Conservation (phyloP, 1,140 invertebrate species). For the Globodera ellingtonae region DNA sequence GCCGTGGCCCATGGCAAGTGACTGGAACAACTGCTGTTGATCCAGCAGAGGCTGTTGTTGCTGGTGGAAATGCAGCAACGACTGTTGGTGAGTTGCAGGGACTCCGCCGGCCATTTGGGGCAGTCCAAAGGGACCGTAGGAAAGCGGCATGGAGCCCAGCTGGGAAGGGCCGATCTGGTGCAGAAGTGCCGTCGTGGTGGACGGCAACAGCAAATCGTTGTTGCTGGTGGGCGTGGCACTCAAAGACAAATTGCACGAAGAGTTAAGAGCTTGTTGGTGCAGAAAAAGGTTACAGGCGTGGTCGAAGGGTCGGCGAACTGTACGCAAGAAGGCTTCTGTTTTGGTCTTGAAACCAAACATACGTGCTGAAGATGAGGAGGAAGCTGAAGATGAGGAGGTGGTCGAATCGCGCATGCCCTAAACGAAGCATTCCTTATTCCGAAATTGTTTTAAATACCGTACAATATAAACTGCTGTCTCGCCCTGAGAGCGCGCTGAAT, state of each 20-base stretch:
- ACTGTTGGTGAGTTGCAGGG: neutral
- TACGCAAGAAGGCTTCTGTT: neutral
- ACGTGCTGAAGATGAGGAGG: conserved; percentile 12
- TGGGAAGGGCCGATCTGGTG: neutral
- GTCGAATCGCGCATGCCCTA: conserved; percentile 5
- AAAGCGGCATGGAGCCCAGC: conserved; percentile 1
- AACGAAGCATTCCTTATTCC: neutral
- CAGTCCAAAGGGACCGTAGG: conserved; percentile 27
- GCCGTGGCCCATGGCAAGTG: neutral
- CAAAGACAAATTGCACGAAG: neutral
- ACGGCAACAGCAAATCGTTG: conserved; percentile 4
- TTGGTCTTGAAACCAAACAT: neutral
- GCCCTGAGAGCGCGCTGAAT: too few species aligned
- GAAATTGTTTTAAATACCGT: neutral
- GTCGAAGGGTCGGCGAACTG: neutral
- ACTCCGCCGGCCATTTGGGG: neutral
- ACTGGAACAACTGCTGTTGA: neutral
- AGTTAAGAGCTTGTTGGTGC: neutral
- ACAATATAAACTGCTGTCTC: too few species aligned
- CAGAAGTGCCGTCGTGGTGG: neutral
- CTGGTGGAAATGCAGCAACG: conserved; percentile 17
- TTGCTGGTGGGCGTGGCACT: neutral
- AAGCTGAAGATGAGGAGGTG: conserved; percentile 17
- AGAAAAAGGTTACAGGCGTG: neutral
- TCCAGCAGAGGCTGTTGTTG: neutral